Evolutionary conservation across 2,797 vertebrate genomes (phyloP).

Genomic region (Manis javanica): DNA sequence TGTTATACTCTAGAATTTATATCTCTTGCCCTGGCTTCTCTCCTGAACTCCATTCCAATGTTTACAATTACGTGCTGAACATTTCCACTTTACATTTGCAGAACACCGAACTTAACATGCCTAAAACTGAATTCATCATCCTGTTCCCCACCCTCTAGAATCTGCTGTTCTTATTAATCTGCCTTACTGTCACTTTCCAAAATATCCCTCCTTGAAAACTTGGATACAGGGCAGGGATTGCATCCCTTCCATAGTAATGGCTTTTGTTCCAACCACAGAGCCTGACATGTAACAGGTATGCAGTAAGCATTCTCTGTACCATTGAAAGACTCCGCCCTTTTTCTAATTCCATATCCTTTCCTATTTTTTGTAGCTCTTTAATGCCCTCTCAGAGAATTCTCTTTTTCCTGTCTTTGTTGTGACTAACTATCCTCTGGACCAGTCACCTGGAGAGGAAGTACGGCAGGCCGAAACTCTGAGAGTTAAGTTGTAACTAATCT

Average conservation of each 20-base stretch:
- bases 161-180: not conserved
- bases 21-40: not conserved
- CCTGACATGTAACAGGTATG: not conserved
- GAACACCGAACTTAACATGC: not conserved
- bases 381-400: not conserved
- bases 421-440: not conserved
- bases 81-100: not conserved
- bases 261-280: not conserved
- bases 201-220: not conserved
- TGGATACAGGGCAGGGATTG: not conserved
- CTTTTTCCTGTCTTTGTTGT: not conserved
- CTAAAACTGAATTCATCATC: not conserved
- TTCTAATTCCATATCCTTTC: not conserved
- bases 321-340: not conserved
- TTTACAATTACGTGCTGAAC: not conserved
- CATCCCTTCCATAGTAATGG: not conserved
- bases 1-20: not conserved
- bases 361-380: not conserved
- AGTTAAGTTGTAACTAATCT: slow-evolving; percentile 47
- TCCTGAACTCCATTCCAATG: not conserved
- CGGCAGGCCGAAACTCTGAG: not conserved
- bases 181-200: not conserved
- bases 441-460: not conserved
- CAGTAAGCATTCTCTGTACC: not conserved
- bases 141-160: not conserved